Evolutionary conservation across 2,888 invertebrate species (phyloP), one percentile per base, ranked within the genome.

Genomic region (Lochmaea capreae): DNA sequence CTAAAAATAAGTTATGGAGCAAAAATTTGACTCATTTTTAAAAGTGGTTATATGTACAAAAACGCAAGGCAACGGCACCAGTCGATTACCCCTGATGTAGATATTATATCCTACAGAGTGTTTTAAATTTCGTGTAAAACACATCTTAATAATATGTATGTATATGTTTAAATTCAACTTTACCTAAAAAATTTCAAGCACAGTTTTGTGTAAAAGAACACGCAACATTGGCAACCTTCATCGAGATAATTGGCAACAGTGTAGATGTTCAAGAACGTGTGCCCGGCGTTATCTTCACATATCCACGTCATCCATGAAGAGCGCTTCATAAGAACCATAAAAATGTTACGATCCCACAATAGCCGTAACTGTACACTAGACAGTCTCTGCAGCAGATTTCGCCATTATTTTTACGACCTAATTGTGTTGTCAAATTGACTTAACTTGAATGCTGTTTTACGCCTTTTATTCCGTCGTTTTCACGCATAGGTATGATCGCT

Each of bases 291-390:
- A 66, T 66, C 54, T 66, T 73, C 43, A 61, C 61, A 39, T 61
- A 61, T 63, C 43, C 62, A 63, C 62, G 62, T 63, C 43, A 63
- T 63, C 62, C 62, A 61, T 43, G 62, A 63, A 43, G 42, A 63
- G 62, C 62, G 79, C 81, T 83, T 84, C 84, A 80, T 81, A 83
- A 83, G 84, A 84, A 84, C 83, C 84, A 85, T 85, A 85, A 86
- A 86, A 86, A 84, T 82, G 85, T 86, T 86, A 86, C 85, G 86
- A 85, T 83, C 85, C 77, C 82, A 84, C 83, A 85, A 86, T 84
- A 85, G 84, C 85, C 86, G 85, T 86, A 86, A 86, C 86, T 83
- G 84, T 83, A 84, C 83, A 85, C 84, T 84, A 85, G 84, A 84
- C 86, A 85, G 84, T 84, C 83, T 84, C 85, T 83, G 83, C 83